Evolutionary conservation across 2,113 vertebrate species (phyloP), one percentile per base, ranked within the genome.

Genomic region (Perccottus glenii): DNA sequence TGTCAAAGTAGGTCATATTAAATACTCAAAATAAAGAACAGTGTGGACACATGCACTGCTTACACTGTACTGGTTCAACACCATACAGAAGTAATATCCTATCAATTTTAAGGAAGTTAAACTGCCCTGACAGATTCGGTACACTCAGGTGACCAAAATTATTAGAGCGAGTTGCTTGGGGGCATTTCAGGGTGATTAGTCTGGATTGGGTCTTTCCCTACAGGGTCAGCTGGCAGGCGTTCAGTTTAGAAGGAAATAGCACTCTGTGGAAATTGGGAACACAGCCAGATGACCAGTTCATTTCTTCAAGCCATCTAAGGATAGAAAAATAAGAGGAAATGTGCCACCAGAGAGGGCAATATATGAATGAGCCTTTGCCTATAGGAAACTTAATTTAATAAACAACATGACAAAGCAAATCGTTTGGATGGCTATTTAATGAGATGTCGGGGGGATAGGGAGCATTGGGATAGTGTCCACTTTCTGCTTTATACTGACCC

Each of bases 401-500:
- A 57, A 9, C 40, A 5, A 63, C 62, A 19, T 36, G 0, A 0
- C 3, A 46, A 27, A 8, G 11, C 6, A 10, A 36, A 9, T 55
- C 12, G 36, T 36, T 36, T 9, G 12, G 33, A 55, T 55, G 33
- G 52, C 36, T 55, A 53, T 12, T n/a, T 36, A 40, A 40, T 40
- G 5, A 46, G 4, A 58, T 51, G 11, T 32, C 7, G 10, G 12
- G 9, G 5, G 9, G 27, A 48, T 43, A 5, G 19, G 42, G 10
- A 36, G 60, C 40, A 42, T 12, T 40, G 47, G 16, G 35, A 12
- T n/a, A 19, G 0, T 14, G 14, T 69, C 55, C 65, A 32, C 56
- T 71, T 48, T 72, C 15, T 61, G 71, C 59, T 60, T 65, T 6
- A 77, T 43, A 45, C 71, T 80, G 84, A 73, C 83, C 55, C 70